These are phyloP conservation scores for Sarcophilus harrisii DNA, from an alignment of 2,797 vertebrate species.

Conservation along the genomic window DNA sequence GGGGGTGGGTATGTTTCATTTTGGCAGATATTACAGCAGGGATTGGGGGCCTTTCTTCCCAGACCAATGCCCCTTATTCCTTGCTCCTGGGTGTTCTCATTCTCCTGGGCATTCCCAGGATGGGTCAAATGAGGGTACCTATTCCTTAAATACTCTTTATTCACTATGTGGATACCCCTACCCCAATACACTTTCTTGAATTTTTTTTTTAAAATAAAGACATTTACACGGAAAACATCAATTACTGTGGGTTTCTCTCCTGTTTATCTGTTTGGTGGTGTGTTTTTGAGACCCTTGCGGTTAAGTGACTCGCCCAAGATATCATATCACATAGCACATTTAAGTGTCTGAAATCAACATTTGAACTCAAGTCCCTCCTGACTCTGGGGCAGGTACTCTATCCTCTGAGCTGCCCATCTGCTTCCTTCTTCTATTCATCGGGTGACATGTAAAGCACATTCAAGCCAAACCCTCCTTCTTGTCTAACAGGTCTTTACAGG, in stretches of 20 bases:
- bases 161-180: not conserved
- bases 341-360: not conserved
- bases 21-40: slow-evolving; percentile 56
- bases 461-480: not conserved
- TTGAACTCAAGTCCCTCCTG: not conserved
- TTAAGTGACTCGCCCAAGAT: not conserved
- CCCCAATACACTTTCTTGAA: slow-evolving; percentile 45
- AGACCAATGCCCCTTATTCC: not conserved
- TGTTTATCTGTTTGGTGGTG: not conserved
- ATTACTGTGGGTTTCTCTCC: slow-evolving; percentile 26
- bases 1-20: slow-evolving; percentile 60
- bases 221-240: slow-evolving; percentile 60
- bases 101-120: not conserved
- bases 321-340: not conserved
- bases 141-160: slow-evolving; percentile 44
- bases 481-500: not conserved
- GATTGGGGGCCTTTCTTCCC: slow-evolving; percentile 44
- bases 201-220: slow-evolving; percentile 73
- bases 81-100: not conserved
- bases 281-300: not conserved
- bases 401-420: too few relatives aligned
- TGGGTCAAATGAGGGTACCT: slow-evolving; percentile 26
- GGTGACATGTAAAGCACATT: not conserved
- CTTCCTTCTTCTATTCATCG: not conserved
- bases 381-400: too few relatives aligned